These are phyloP conservation scores for Drosophila monieri DNA, from an alignment of 2,888 invertebrate genomes.

Conservation along the genomic window DNA sequence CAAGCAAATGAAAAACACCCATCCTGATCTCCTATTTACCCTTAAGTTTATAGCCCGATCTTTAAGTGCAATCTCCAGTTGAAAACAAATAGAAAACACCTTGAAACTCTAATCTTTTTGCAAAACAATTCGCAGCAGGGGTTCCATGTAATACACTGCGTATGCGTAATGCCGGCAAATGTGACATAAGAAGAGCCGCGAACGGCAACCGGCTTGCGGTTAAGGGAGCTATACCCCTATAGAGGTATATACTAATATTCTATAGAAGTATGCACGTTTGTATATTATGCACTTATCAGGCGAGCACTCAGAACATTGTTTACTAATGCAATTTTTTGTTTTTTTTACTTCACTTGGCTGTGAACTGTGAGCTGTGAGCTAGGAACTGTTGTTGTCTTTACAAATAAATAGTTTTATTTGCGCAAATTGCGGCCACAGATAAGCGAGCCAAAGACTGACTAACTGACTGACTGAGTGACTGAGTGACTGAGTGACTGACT, in stretches of 20 bases:
- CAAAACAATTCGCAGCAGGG: constrained; percentile 9
- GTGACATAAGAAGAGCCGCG: constrained; percentile 45
- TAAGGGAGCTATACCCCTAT: constrained; percentile 18
- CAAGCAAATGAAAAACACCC: no score
- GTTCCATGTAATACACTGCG: constrained; percentile 52
- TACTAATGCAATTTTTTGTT: constrained; percentile 56
- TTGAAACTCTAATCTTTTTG: constrained; percentile 17
- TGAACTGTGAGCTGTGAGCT: constrained; percentile 7
- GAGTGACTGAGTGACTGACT: constrained; percentile 19
- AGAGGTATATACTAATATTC: not conserved
- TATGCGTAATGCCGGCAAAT: constrained; percentile 61
- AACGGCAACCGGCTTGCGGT: constrained; percentile 59
- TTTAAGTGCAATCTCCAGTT: constrained; percentile 1
- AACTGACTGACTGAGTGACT: constrained; percentile 23
- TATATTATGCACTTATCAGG: constrained; percentile 48
- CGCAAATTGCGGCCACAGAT: constrained; percentile 73
- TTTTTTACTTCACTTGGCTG: constrained; percentile 8
- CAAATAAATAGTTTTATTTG: constrained; percentile 72
- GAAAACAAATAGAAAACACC: constrained; percentile 18
- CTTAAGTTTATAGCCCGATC: constrained; percentile 2
- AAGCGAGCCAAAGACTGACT: constrained; percentile 46
- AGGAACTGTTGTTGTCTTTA: constrained; percentile 27
- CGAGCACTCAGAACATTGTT: constrained; percentile 65
- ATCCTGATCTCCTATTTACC: no score
- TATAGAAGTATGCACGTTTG: constrained; percentile 4